Base-by-base conservation (phyloP, 2,888 invertebrate genomes). In the Sericinus montela region DNA sequence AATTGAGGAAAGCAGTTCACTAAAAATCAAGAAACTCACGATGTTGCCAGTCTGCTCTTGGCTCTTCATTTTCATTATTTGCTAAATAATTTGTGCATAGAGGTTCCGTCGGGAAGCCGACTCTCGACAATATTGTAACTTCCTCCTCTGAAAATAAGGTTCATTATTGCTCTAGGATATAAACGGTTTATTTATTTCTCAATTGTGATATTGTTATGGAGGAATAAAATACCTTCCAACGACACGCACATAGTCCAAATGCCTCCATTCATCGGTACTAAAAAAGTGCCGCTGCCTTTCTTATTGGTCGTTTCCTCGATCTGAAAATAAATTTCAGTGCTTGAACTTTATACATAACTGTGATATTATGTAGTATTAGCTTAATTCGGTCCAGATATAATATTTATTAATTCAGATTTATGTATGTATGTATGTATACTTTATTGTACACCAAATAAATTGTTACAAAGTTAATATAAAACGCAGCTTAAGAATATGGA, bases 181-280 rank as follows among this genome's bases (percentile, higher is more conserved):
- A 35, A 35, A 7, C 3, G 10, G 13, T 35, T 15, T 35, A 16
- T 38, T 32, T 32, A 32, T n/a, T 32, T 6, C 11, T 1, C 4
- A 32, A 11, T 11, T 6, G 3, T 7, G 32, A 32, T 13, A 32
- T 4, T 32, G 32, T 32, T 11, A 11, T 11, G 6, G 5, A 5
- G 9, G 23, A 32, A 45, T 16, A 47, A 45, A 38, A 53, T 83
- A 95, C 96, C 95, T 80, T 93, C 92, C 63, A 96, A 90, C 64
- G 94, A 94, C 64, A 94, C 94, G 79, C 94, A 97, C 76, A 95
- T 91, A 15, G 94, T 97, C 97, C 95, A 97, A 67, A 95, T 97
- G 29, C 95, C 97, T n/a, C 95, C 96, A 64, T 94, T 94, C 93
- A 95, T 95, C 9, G 95, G 96, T 23, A 96, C 94, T 50, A 97